These are phyloP conservation scores for Apodemia mormo DNA, from an alignment of 2,888 invertebrate species.

Conservation along the genomic window DNA sequence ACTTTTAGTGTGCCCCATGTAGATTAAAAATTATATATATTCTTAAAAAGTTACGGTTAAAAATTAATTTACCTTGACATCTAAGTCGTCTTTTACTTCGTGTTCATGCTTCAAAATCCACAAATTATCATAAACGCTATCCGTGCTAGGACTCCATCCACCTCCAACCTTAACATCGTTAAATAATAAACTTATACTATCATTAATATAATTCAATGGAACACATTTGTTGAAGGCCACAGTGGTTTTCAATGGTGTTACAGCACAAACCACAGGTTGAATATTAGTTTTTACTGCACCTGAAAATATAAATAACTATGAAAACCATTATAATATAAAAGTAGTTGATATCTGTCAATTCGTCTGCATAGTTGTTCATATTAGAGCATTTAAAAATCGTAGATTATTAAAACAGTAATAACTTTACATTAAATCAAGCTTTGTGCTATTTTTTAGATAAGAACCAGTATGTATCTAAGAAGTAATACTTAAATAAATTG, in stretches of 20 bases:
- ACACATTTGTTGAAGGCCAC: constrained; percentile 67
- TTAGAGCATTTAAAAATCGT: no score
- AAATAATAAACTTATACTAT: constrained; percentile 51
- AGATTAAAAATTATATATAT: no score
- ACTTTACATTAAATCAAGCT: no score
- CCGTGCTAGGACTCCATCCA: constrained; percentile 67
- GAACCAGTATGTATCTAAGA: no score
- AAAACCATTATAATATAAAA: no score
- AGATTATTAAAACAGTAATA: no score
- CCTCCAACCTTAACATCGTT: constrained; percentile 51
- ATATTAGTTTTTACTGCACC: constrained; percentile 70
- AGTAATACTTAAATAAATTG: no score
- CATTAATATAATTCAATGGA: constrained; percentile 47
- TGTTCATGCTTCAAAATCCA: constrained; percentile 66
- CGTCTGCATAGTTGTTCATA: no score
- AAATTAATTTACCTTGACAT: constrained; percentile 57
- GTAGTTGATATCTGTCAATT: no score
- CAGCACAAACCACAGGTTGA: constrained; percentile 58
- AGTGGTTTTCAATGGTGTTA: constrained; percentile 57
- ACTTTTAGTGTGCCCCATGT: no score
- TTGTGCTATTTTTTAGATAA: no score
- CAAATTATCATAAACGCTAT: constrained; percentile 67
- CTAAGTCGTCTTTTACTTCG: constrained; percentile 44
- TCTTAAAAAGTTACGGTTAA: no score
- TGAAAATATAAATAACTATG: constrained; percentile 39